Conservation (phyloP, 2,797 vertebrate genomes). For the Dendrocincla tyrannina region DNA sequence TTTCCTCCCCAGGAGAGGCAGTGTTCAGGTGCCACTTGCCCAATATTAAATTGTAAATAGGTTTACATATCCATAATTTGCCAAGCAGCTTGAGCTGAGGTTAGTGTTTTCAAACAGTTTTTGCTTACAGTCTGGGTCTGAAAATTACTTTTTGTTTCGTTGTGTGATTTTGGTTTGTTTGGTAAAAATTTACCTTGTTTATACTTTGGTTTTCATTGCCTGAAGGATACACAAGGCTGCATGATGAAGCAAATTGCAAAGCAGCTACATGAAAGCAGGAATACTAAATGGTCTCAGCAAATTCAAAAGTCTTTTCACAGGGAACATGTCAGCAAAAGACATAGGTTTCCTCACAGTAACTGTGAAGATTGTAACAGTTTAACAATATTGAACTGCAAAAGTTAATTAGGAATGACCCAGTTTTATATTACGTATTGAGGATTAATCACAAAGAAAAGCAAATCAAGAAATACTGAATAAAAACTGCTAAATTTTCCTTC, state of each 20-base stretch:
- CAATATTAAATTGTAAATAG: neutral
- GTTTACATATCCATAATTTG: neutral
- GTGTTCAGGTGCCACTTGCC: neutral
- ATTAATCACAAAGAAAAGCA: neutral
- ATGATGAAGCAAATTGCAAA: accelerated
- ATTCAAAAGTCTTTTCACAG: neutral
- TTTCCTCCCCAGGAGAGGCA: neutral
- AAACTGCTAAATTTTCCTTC: neutral
- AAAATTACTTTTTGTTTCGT: neutral
- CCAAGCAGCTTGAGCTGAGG: neutral
- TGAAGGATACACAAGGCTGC: neutral
- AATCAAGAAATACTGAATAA: neutral
- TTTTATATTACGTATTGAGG: neutral
- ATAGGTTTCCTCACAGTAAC: neutral
- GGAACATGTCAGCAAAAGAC: neutral
- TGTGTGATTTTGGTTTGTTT: neutral
- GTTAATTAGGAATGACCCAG: neutral
- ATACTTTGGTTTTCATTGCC: neutral
- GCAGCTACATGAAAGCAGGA: neutral
- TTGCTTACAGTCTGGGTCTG: neutral
- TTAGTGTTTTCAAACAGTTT: neutral
- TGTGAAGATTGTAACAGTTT: neutral
- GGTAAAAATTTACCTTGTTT: neutral
- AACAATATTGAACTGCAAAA: neutral
- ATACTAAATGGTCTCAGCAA: neutral